phyloP scores from a whole-genome alignment of 2,888 invertebrate genomes.

The Polyommatus icarus region DNA sequence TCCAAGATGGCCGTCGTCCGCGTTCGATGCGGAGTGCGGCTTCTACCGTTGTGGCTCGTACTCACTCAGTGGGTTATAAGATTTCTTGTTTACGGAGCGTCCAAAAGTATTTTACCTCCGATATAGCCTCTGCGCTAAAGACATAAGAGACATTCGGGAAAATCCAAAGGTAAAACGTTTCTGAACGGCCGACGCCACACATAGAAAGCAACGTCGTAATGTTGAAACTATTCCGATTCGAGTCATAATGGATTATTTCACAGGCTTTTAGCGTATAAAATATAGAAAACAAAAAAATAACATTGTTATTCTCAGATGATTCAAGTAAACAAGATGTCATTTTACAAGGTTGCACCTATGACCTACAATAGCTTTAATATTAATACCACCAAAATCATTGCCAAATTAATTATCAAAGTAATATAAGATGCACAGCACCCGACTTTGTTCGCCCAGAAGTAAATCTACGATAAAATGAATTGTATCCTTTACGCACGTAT shows the following conservation, averaged over 20 bases:
- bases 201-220: conserved; percentile 13
- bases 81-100: conserved; percentile 6
- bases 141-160: background rate
- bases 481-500: too few species aligned
- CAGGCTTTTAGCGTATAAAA: background rate
- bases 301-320: background rate
- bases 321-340: background rate
- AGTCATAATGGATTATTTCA: conserved; percentile 8
- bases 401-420: background rate
- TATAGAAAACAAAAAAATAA: background rate
- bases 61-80: conserved; percentile 42
- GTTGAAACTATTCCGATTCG: conserved; percentile 3
- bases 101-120: background rate
- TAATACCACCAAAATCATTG: background rate
- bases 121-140: background rate
- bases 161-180: background rate
- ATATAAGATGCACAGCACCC: too few species aligned
- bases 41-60: conserved; percentile 40
- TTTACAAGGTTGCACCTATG: background rate
- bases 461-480: too few species aligned
- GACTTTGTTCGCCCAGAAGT: too few species aligned
- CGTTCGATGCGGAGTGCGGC: conserved; percentile 69
- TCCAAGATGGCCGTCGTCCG: conserved; percentile 48
- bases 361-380: background rate
- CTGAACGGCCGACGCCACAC: background rate